Evolutionary conservation across 2,113 vertebrate genomes (phyloP), one percentile per base, ranked within the genome.

Genomic region (Hoplias malabaricus): DNA sequence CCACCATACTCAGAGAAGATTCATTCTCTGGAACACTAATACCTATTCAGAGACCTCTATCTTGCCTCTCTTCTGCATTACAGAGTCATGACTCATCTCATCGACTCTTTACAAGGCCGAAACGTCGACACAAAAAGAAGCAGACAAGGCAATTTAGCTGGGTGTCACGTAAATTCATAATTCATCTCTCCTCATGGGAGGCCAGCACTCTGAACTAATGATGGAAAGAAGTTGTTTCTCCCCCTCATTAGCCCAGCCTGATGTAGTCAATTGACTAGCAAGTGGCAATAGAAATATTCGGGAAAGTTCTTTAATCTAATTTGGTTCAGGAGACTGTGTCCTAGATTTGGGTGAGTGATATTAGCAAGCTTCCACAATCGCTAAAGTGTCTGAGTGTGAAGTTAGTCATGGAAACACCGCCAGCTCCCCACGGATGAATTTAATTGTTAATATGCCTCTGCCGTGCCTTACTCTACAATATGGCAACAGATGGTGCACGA

Each of bases 21-120:
- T 74, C 29, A 14, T 48, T 25, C 56, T n/a, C 36, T 23, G 33
- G 84, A n/a, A 3, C 27, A 73, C 71, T 70, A 29, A 36, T 25
- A 68, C 61, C 73, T 34, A 65, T 73, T 42, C 72, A 69, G 67
- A 84, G 11, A 48, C 72, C 80, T 82, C 78, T 78, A 75, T 84
- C 68, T 81, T 73, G 67, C 46, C 74, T 82, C 75, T n/a, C 10
- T 62, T 84, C 69, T 85, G 77, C 82, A 79, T 85, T 57, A 86
- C 78, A 78, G 79, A 69, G 33, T 84, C 72, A 79, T 84, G 84
- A 84, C 56, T 81, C 78, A 80, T 74, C 68, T 80, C 69, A 76
- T 83, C 82, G 36, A 76, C 50, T 68, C 29, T 5, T 42, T 27
- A 53, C 31, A 63, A 62, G 56, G 2, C 69, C 38, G 29, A 77